Evolutionary conservation across 2,797 vertebrate species (phyloP).

Genomic region (Coilia nasus): DNA sequence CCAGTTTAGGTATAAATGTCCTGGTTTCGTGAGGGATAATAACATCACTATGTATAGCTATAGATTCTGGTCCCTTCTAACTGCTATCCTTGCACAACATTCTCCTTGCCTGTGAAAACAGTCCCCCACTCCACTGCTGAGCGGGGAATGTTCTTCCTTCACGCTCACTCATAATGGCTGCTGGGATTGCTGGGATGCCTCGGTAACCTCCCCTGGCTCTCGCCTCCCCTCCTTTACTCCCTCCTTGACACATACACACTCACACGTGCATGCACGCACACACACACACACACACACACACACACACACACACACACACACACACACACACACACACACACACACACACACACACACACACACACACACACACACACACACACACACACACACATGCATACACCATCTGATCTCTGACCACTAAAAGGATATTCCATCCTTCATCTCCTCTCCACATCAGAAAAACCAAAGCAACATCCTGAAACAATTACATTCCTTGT

Average conservation of each 20-base stretch:
- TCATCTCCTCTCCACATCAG: slow-evolving; percentile 32
- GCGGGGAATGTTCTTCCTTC: not conserved
- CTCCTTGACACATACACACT: not conserved
- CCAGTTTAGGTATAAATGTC: not conserved
- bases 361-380: too few relatives aligned
- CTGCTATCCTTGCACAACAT: not conserved
- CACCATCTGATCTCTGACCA: slow-evolving; percentile 44
- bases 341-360: too few relatives aligned
- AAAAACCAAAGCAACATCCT: slow-evolving; percentile 53
- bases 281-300: not conserved
- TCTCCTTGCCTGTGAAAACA: not conserved
- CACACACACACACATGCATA: not conserved
- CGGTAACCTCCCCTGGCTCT: not conserved
- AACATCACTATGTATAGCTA: not conserved
- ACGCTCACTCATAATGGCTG: not conserved
- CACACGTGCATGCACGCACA: not conserved
- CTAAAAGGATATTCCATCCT: slow-evolving; percentile 53
- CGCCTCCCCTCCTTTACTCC: not conserved
- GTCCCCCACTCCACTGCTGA: not conserved
- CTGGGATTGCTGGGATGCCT: slow-evolving; percentile 6
- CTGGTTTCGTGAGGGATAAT: not conserved
- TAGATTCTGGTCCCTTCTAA: not conserved
- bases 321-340: not conserved
- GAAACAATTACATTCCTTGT: slow-evolving; percentile 49
- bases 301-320: not conserved